A percentile compares a stretch with the other conserved stretches of the same genome.
These are phyloP conservation scores for Leucoraja ocellata DNA, from an alignment of 2,797 vertebrate genomes.

Conservation along the genomic window DNA sequence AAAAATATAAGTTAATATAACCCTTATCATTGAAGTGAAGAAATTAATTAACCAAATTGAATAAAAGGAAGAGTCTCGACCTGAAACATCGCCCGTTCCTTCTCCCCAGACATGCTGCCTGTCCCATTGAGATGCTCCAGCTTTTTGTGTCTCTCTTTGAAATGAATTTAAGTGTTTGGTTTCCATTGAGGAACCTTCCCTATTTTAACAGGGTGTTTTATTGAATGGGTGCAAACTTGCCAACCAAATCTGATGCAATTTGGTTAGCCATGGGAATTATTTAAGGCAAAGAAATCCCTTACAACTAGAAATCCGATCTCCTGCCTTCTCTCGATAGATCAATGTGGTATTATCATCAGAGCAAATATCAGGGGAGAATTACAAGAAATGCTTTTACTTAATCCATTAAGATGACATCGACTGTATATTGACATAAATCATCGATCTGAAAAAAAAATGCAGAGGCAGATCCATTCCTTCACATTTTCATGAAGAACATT, in stretches of 20 bases:
- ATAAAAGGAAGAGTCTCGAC: too few relatives aligned
- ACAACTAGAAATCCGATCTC: background rate
- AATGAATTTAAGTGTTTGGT: too few relatives aligned
- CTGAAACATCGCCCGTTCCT: too few relatives aligned
- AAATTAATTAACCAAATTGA: too few relatives aligned
- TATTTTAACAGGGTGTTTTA: background rate
- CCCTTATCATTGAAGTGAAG: background rate
- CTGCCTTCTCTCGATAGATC: conserved; percentile 3
- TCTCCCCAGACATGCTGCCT: too few relatives aligned
- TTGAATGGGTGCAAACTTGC: background rate
- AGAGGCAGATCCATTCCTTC: background rate
- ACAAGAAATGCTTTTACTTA: background rate
- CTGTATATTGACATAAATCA: background rate
- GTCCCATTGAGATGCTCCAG: too few relatives aligned
- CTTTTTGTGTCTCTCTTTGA: too few relatives aligned
- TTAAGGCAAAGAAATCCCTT: background rate
- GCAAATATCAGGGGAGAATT: background rate
- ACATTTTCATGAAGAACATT: background rate
- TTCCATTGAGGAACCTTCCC: background rate
- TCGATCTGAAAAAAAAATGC: background rate
- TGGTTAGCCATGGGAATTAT: background rate
- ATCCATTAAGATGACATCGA: background rate
- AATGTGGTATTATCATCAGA: background rate
- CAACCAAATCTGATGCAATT: too few relatives aligned
- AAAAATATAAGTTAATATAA: background rate